Evolutionary conservation across 2,113 vertebrate species (phyloP), one percentile per base, ranked within the genome.

Genomic region (Spea multiplicata): DNA sequence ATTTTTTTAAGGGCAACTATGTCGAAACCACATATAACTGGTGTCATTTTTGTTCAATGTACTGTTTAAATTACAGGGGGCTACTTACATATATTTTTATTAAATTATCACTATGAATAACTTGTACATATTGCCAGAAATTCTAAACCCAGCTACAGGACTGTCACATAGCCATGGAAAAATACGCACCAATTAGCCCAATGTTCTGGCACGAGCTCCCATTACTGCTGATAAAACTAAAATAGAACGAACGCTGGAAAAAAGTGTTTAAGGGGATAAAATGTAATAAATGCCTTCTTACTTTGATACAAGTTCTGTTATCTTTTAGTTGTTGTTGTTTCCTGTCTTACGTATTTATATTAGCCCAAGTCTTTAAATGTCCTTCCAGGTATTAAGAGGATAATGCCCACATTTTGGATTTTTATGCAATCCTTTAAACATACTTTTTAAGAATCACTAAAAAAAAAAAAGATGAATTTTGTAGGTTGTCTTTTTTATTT

Each of bases 241-340:
- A 47, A 68, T 68, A 68, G 66, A 46, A 6, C 17, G 3, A 5
- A 67, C 30, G 5, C 13, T 68, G 66, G 66, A 68, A 68, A 59
- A 53, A 53, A 45, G 66, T 48, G 45, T 46, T 48, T 68, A 3
- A n/a, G 10, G 13, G 66, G 8, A 47, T 68, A 14, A 13, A 3
- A 47, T 68, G 4, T 5, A 66, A 66, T 45, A 9, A 4, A 17
- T 68, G 66, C 30, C 30, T 30, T 30, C 30, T 30, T 68, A 46
- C 9, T 3, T 2, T 70, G 48, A 70, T 16, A 49, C 6, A 5
- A 30, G n/a, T 49, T 13, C 66, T 61, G 10, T 8, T 70, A 70
- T 70, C 67, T 70, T 46, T 50, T 70, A 50, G n/a, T n/a, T 48
- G 13, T 70, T 48, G 13, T 70, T 70, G 67, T 70, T 70, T 70